Conservation (phyloP, 2,888 invertebrate genomes). For the Stenurella melanura region DNA sequence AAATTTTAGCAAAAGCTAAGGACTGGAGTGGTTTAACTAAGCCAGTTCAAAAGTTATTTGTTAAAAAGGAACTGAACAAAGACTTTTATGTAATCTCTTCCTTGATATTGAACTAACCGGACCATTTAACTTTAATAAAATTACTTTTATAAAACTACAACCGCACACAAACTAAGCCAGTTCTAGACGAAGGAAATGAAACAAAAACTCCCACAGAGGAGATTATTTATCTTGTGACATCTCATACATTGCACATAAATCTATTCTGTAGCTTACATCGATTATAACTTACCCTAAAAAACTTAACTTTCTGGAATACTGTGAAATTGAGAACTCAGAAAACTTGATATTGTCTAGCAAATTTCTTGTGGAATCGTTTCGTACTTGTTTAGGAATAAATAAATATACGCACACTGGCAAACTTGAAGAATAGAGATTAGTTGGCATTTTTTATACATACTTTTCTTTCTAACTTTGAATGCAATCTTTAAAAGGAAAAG, state of each 20-base stretch:
- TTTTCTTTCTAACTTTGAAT: too few relatives aligned
- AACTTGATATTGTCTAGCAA: too few relatives aligned
- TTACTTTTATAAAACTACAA: slow-evolving; percentile 21
- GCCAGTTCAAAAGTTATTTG: slow-evolving; percentile 21
- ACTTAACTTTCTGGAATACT: slow-evolving; percentile 1
- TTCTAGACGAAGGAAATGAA: not conserved
- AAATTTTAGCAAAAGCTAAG: slow-evolving; percentile 16
- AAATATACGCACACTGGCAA: too few relatives aligned
- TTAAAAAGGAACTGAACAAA: slow-evolving; percentile 23
- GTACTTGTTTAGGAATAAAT: too few relatives aligned
- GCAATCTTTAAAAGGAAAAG: too few relatives aligned
- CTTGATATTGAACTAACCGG: not conserved
- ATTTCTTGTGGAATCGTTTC: too few relatives aligned
- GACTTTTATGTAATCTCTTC: slow-evolving; percentile 23
- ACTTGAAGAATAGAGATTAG: too few relatives aligned
- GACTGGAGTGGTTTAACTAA: slow-evolving; percentile 10
- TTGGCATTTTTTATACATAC: too few relatives aligned
- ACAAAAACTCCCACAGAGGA: slow-evolving; percentile 3
- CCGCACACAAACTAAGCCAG: not conserved
- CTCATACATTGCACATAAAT: slow-evolving; percentile 7
- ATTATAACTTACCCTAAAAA: not conserved
- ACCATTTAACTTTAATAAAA: slow-evolving; percentile 29
- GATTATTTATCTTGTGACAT: slow-evolving; percentile 23
- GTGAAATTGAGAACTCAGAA: not conserved
- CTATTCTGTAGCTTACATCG: slow-evolving; percentile 7